A percentile compares a stretch with the other conserved stretches of the same genome.
Conservation (phyloP, 2,113 vertebrate species). For the Dascyllus trimaculatus region DNA sequence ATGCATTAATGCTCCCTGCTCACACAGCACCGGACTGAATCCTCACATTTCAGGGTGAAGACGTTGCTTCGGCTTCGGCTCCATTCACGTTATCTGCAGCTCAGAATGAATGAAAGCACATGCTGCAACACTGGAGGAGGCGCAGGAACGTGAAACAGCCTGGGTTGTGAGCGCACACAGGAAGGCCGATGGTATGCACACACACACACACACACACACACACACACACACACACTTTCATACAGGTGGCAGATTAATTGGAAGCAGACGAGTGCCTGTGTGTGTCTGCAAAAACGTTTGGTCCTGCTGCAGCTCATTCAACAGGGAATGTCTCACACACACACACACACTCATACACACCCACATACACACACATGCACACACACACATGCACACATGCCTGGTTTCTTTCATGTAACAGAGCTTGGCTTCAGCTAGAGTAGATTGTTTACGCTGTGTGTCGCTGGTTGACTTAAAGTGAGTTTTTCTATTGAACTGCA, state of each 20-base stretch:
- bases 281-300: constrained; percentile 46
- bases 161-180: not conserved
- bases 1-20: too few relatives aligned
- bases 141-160: constrained; percentile 2
- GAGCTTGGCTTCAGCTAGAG: too few relatives aligned
- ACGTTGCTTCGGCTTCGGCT: too few relatives aligned
- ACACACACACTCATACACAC: constrained; percentile 13
- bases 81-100: not conserved
- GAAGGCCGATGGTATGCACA: constrained; percentile 10
- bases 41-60: too few relatives aligned
- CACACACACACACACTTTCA: constrained; percentile 37
- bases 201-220: constrained; percentile 28
- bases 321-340: constrained; percentile 23
- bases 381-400: constrained; percentile 24
- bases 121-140: too few relatives aligned
- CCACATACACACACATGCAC: constrained; percentile 14
- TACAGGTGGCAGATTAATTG: constrained; percentile 54
- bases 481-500: too few relatives aligned
- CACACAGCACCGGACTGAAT: too few relatives aligned
- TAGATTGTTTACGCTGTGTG: too few relatives aligned
- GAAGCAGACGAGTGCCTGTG: constrained; percentile 47
- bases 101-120: constrained; percentile 1
- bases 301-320: constrained; percentile 2
- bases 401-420: too few relatives aligned
- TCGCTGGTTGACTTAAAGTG: too few relatives aligned